phyloP scores from a whole-genome alignment of 1,140 invertebrate genomes.

The Tachypleus tridentatus region DNA sequence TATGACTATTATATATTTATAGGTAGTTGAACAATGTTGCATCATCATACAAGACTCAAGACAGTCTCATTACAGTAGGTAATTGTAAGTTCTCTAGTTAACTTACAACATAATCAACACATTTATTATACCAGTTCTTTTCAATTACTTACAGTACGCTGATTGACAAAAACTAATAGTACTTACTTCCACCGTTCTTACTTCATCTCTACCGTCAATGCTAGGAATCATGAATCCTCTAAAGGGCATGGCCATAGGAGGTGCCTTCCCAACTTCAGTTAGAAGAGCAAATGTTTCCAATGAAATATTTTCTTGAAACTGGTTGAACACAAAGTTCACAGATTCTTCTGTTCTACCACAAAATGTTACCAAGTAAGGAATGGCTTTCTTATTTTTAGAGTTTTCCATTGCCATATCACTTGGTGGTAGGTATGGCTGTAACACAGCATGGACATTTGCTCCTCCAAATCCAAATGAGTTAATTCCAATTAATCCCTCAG shows the following conservation, averaged over 20 bases:
- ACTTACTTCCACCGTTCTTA: background rate
- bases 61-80: no score
- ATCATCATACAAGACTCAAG: no score
- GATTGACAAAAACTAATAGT: background rate
- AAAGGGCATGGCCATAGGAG: constrained; percentile 54
- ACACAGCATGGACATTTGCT: constrained; percentile 81
- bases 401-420: constrained; percentile 32
- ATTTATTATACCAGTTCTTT: no score
- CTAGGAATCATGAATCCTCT: constrained; percentile 64
- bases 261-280: constrained; percentile 54
- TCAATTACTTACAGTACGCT: no score
- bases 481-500: constrained; percentile 50
- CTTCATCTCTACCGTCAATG: background rate
- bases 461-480: constrained; percentile 98
- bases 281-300: constrained; percentile 67
- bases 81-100: no score
- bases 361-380: constrained; percentile 57
- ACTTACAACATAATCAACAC: no score
- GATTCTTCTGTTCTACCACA: constrained; percentile 76
- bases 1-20: no score
- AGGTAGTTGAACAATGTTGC: no score
- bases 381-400: constrained; percentile 37
- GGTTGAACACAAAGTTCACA: constrained; percentile 52
- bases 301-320: constrained; percentile 40
- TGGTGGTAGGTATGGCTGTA: constrained; percentile 43